A percentile compares a stretch with the other conserved stretches of the same genome.
Conservation (phyloP, 1,140 invertebrate genomes). For the Drosophila arawakana region DNA sequence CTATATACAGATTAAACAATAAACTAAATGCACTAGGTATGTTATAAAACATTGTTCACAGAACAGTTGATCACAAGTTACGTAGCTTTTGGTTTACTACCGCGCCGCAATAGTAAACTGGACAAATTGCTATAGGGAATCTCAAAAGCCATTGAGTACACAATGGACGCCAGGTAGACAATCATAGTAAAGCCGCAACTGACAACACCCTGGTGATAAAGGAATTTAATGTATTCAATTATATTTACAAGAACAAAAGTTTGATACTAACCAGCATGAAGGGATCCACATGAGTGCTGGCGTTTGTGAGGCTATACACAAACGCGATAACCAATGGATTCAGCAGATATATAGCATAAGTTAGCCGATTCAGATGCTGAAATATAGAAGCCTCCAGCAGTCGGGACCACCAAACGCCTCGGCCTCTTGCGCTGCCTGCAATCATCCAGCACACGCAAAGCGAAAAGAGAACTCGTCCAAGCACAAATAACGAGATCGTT, state of each 20-base stretch:
- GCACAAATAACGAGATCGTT: conserved; percentile 63
- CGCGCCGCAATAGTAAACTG: conserved; percentile 50
- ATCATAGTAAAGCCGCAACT: conserved; percentile 72
- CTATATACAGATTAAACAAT: conserved; percentile 37
- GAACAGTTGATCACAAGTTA: conserved; percentile 66
- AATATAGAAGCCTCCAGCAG: conserved; percentile 72
- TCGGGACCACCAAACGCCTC: conserved; percentile 76
- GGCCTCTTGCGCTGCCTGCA: conserved; percentile 72
- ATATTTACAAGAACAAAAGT: background rate
- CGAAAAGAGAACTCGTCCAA: conserved; percentile 69
- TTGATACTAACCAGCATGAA: conserved; percentile 66
- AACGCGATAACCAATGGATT: conserved; percentile 79
- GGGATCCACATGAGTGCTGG: conserved; percentile 75
- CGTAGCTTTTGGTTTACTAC: conserved; percentile 55
- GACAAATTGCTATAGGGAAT: conserved; percentile 82
- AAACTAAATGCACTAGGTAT: conserved; percentile 33
- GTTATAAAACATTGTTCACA: conserved; percentile 43
- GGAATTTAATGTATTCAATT: background rate
- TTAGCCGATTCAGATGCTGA: conserved; percentile 78
- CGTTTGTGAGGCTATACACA: conserved; percentile 65
- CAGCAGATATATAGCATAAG: conserved; percentile 80
- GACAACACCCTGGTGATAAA: conserved; percentile 59
- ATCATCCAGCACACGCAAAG: conserved; percentile 79
- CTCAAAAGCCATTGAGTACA: conserved; percentile 80
- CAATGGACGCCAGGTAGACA: conserved; percentile 71